Percentiles rank a stretch among this genome's conserved stretches.
Conservation (phyloP, 2,888 invertebrate species). For the Hoplodrina ambigua region DNA sequence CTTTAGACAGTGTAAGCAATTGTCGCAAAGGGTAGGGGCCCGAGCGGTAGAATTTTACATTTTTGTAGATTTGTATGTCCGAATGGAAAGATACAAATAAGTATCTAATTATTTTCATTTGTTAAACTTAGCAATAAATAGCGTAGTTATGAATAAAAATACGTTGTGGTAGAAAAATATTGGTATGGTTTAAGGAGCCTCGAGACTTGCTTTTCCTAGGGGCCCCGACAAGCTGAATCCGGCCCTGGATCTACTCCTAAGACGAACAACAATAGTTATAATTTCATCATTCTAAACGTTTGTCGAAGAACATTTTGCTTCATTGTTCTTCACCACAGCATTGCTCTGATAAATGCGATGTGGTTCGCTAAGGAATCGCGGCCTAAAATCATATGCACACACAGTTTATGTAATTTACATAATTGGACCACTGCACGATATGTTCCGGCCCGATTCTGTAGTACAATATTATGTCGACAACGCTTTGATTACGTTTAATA, state of each 20-base stretch:
- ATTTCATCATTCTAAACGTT: slow-evolving; percentile 24
- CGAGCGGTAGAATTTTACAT: too few species aligned
- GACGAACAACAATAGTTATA: slow-evolving; percentile 15
- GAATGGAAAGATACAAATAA: too few species aligned
- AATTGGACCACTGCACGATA: slow-evolving; percentile 71
- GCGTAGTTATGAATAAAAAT: too few species aligned
- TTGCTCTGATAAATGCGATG: slow-evolving; percentile 36
- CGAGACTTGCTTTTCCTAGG: too few species aligned
- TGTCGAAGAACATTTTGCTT: slow-evolving; percentile 14
- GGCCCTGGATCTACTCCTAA: slow-evolving; percentile 1
- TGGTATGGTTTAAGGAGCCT: too few species aligned
- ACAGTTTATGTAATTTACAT: slow-evolving; percentile 67
- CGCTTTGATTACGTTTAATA: slow-evolving; percentile 35
- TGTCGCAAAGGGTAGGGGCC: too few species aligned
- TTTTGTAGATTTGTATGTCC: too few species aligned
- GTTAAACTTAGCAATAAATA: too few species aligned
- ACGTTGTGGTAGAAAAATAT: too few species aligned
- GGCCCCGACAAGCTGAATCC: too few species aligned
- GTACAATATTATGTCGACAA: slow-evolving; percentile 65
- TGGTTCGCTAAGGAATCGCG: slow-evolving; percentile 24
- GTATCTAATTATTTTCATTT: too few species aligned
- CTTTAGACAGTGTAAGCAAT: too few species aligned
- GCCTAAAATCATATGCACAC: slow-evolving; percentile 50
- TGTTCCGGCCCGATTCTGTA: slow-evolving; percentile 76
- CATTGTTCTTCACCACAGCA: slow-evolving; percentile 32